Evolutionary conservation across 2,113 vertebrate genomes (phyloP).

Genomic region (Petrocephalus zakoni): DNA sequence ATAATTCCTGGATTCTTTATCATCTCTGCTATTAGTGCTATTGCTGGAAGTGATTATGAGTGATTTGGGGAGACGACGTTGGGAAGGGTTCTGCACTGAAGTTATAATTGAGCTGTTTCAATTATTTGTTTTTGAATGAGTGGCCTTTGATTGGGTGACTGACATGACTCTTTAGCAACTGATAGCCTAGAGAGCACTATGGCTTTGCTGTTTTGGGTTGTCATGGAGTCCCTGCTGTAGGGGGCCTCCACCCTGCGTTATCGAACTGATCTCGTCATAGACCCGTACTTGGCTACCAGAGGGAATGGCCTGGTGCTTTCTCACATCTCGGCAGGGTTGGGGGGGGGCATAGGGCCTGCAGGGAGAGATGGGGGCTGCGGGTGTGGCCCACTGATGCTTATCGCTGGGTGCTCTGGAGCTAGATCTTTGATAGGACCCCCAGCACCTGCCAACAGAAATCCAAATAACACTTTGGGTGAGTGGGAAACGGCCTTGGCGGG

Average conservation of each 20-base stretch:
- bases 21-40: not conserved
- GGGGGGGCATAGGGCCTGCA: constrained; percentile 19
- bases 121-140: not conserved
- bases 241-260: constrained; percentile 17
- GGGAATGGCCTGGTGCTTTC: constrained; percentile 15
- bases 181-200: not conserved
- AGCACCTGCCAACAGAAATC: constrained; percentile 58
- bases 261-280: constrained; percentile 18
- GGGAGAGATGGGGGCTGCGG: constrained; percentile 47
- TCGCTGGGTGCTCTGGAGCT: constrained; percentile 45
- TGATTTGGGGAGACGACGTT: not conserved
- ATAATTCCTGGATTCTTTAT: not conserved
- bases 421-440: constrained; percentile 51
- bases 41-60: not conserved
- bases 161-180: not conserved
- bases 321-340: constrained; percentile 9
- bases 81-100: not conserved
- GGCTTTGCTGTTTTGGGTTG: not conserved
- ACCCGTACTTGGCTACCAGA: constrained; percentile 11
- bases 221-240: constrained; percentile 5
- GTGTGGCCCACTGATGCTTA: constrained; percentile 50
- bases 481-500: constrained; percentile 47
- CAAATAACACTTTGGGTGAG: constrained; percentile 52
- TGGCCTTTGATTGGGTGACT: not conserved
- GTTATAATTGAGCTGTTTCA: not conserved